Evolutionary conservation across 2,888 invertebrate genomes (phyloP).

Genomic region (Carpatolechia fugitivella): DNA sequence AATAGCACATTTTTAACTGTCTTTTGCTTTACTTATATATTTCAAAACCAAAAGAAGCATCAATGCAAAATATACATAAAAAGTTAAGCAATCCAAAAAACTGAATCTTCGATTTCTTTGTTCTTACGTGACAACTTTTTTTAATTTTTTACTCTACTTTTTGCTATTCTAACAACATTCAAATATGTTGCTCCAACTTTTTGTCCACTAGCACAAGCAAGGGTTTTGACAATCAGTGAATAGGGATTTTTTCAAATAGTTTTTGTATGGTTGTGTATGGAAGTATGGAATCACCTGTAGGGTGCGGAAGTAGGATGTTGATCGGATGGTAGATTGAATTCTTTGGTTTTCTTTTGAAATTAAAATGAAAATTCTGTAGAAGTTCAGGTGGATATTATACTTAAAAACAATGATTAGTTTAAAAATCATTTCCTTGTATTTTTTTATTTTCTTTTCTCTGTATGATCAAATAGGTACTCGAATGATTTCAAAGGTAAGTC

Average conservation of each 20-base stretch:
- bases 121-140: slow-evolving; percentile 31
- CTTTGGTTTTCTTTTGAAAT: slow-evolving; percentile 32
- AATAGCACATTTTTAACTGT: no score
- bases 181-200: slow-evolving; percentile 24
- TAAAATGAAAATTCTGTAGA: slow-evolving; percentile 27
- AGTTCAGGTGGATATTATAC: slow-evolving; percentile 3
- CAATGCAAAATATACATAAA: not conserved
- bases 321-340: slow-evolving; percentile 40
- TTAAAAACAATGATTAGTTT: no score
- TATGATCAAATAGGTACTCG: no score
- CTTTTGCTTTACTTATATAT: no score
- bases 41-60: not conserved
- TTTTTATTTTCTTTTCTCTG: no score
- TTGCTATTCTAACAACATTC: slow-evolving; percentile 25
- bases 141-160: not conserved
- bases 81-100: not conserved
- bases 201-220: not conserved
- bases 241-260: slow-evolving; percentile 45
- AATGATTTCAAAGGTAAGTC: no score
- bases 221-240: slow-evolving; percentile 59
- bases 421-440: no score
- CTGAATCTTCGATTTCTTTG: slow-evolving; percentile 46
- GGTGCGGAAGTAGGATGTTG: slow-evolving; percentile 64
- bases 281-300: slow-evolving; percentile 57
- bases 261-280: slow-evolving; percentile 24